Base-by-base conservation (phyloP, 2,113 vertebrate genomes). In the Mus pahari region DNA sequence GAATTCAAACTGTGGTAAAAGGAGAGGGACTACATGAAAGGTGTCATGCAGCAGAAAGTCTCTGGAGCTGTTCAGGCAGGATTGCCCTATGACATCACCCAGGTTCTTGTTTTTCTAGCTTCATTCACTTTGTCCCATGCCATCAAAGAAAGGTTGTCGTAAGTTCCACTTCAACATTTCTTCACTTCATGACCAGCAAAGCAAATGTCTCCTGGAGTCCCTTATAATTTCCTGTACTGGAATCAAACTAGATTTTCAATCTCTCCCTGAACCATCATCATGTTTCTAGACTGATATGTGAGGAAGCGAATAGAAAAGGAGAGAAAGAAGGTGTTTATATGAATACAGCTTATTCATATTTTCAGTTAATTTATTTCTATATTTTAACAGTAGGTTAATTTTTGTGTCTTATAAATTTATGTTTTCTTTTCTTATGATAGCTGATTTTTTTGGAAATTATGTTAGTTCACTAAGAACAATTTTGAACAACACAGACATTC, bases 371-470 rank as follows among this genome's bases (percentile, higher is more conserved):
- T 70, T 79, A 68, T 93, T 64, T 2, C 68, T 86, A 89, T 9
- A 84, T 3, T 68, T 82, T 86, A 24, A 7, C 87, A 42, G 2
- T 60, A 45, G 16, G 4, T 74, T 74, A 39, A 83, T 89, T 87
- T 81, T 92, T 95, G 68, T n/a, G 17, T 50, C 17, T 90, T 93
- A 19, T 7, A 2, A 87, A 81, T 94, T 96, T 50, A 68, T 64
- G 24, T 16, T 48, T 50, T 86, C 4, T 96, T 81, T 96, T 73
- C 1, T 89, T 60, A 11, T 26, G 26, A 88, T 20, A 93, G 22
- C 64, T 79, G 77, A 70, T 91, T 91, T 86, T 86, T 91, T 48
- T 84, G 33, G 24, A 91, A 89, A 64, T 94, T 79, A 86, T 74
- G 28, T 36, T 11, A 90, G 0, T 73, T 90, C 82, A n/a, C 53